These are phyloP conservation scores for Acanthosepion esculentum DNA, from an alignment of 2,888 invertebrate genomes.

Conservation along the genomic window DNA sequence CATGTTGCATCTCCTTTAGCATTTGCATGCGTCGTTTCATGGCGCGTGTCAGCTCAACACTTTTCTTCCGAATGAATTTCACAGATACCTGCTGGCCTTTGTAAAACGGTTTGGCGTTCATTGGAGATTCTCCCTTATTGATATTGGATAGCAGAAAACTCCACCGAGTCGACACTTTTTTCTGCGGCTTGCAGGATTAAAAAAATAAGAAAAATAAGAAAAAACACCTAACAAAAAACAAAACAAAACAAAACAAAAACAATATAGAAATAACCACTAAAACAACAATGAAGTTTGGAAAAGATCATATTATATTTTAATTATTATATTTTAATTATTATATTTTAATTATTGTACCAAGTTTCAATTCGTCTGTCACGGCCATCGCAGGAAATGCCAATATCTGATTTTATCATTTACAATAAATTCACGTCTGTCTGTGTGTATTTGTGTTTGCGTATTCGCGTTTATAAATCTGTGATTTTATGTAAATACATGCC, in stretches of 20 bases:
- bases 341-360: not conserved
- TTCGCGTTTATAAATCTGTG: not conserved
- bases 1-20: conserved; percentile 72
- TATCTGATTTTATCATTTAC: too few relatives aligned
- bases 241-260: not conserved
- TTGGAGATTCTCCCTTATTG: conserved; percentile 56
- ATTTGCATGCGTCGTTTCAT: conserved; percentile 72
- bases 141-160: conserved; percentile 57
- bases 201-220: not conserved
- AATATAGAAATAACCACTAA: not conserved
- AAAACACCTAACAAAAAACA: not conserved
- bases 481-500: not conserved
- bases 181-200: conserved; percentile 46
- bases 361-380: not conserved
- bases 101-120: conserved; percentile 65
- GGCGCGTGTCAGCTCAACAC: conserved; percentile 68
- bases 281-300: not conserved
- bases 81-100: conserved; percentile 82
- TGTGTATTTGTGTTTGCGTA: not conserved
- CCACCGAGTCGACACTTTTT: conserved; percentile 57
- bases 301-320: not conserved
- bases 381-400: too few relatives aligned
- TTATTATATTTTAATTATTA: not conserved
- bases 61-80: conserved; percentile 80
- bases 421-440: not conserved